Base-by-base conservation (phyloP, 2,888 invertebrate species). In the Bedellia somnulentella region DNA sequence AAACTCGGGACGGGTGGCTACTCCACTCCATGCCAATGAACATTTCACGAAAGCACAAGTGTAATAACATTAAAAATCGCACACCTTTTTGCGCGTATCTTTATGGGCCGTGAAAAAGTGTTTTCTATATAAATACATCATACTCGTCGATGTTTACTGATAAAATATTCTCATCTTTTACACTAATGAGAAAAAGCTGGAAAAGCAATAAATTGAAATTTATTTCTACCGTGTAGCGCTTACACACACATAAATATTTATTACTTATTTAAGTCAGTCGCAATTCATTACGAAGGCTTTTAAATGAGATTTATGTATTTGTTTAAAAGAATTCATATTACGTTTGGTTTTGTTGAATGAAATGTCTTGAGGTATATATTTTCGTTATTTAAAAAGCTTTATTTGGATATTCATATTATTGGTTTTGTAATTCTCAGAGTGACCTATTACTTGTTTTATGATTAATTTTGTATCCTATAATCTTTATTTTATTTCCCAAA, bases 21-120 rank as follows among this genome's bases (percentile, higher is more conserved):
- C 67, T 68, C 60, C 49, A 48, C 61, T 62, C 54, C 64, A 52
- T 59, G 36, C 56, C 64, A 60, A 58, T 60, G 61, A 67, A 60
- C 60, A 60, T 58, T 63, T 58, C 52, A 44, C 45, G 50, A 45
- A 60, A 60, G 58, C 59, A 59, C 51, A 52, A 49, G 45, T 45
- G 49, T 57, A 57, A 56, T 52, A 57, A 52, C 56, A 61, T 66
- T 66, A 63, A 59, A n/a, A 58, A 51, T 45, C 43, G 54, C 36
- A 42, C 51, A 49, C 50, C 54, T 49, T 59, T 61, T 55, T 47
- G n/a, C n/a, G 42, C 52, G 44, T 49, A 46, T 45, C 45, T 54
- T 56, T 56, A 49, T 49, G 45, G 40, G 40, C 44, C 40, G 38
- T 41, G 42, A 43, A 44, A 38, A 39, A 43, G 54, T 57, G 53